Conservation (phyloP, 53 echinoderm and acorn worm genomes). For the Temnopleurus reevesii region DNA sequence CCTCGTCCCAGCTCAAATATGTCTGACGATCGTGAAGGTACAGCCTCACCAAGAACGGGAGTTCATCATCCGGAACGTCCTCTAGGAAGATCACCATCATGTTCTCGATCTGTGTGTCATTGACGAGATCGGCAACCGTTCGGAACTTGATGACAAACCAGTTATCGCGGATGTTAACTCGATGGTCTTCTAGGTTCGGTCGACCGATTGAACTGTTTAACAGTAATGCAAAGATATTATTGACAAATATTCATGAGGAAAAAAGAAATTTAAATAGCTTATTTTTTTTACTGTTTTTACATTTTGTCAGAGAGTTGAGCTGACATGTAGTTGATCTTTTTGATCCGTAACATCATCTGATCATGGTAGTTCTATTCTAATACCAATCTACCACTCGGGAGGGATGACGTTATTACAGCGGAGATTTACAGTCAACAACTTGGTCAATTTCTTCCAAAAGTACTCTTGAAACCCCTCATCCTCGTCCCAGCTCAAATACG, state of each 20-base stretch:
- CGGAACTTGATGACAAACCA: slow-evolving; percentile 44
- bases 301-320: too few species aligned
- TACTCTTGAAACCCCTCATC: background rate
- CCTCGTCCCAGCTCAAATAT: slow-evolving; percentile 7
- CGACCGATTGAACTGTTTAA: slow-evolving; percentile 13
- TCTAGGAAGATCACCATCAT: slow-evolving; percentile 34
- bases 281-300: too few species aligned
- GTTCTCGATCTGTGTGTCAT: slow-evolving; percentile 20
- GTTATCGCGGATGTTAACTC: background rate
- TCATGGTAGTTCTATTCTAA: too few species aligned
- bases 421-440: background rate
- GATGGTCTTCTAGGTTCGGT: slow-evolving; percentile 15
- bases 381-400: too few species aligned
- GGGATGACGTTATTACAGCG: background rate
- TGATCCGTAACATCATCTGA: too few species aligned
- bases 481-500: background rate
- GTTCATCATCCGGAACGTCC: slow-evolving; percentile 28
- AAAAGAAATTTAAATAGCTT: too few species aligned
- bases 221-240: too few species aligned
- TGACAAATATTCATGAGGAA: too few species aligned
- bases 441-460: background rate
- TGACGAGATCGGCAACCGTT: background rate
- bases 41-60: slow-evolving; percentile 41
- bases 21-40: background rate
- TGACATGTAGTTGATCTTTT: too few species aligned